Evolutionary conservation across 2,797 vertebrate species (phyloP).

Genomic region (Silurus lanzhouensis): DNA sequence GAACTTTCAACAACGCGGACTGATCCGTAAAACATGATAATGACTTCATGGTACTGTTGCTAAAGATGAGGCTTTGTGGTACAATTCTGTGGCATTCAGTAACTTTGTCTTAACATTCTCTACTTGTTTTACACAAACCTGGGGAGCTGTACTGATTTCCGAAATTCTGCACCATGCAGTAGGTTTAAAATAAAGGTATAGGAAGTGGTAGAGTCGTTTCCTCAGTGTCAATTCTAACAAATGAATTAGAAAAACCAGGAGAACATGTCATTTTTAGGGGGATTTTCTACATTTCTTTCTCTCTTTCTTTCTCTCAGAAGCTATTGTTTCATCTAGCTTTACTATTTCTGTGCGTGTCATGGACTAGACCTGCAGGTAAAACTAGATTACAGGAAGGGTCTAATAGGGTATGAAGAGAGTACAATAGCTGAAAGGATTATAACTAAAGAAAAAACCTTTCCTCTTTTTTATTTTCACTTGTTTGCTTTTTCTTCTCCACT

Average conservation of each 20-base stretch:
- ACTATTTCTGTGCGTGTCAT: conserved; percentile 43
- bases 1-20: no score
- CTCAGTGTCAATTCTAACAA: background rate
- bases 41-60: background rate
- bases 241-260: background rate
- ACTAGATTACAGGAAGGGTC: conserved; percentile 40
- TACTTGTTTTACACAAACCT: conserved; percentile 5
- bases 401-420: conserved; percentile 31
- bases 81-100: background rate
- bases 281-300: background rate
- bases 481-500: conserved; percentile 34
- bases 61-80: background rate
- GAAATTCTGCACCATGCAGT: background rate
- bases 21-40: no score
- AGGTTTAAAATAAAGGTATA: conserved; percentile 5
- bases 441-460: conserved; percentile 31
- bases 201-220: background rate
- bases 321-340: conserved; percentile 46
- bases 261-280: background rate
- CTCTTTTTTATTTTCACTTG: background rate
- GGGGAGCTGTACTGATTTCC: background rate
- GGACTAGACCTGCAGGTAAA: conserved; percentile 44
- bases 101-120: background rate
- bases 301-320: background rate
- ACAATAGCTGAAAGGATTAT: conserved; percentile 52